These are phyloP conservation scores for Odontophorus gujanensis DNA, from an alignment of 2,113 vertebrate species.

Conservation along the genomic window DNA sequence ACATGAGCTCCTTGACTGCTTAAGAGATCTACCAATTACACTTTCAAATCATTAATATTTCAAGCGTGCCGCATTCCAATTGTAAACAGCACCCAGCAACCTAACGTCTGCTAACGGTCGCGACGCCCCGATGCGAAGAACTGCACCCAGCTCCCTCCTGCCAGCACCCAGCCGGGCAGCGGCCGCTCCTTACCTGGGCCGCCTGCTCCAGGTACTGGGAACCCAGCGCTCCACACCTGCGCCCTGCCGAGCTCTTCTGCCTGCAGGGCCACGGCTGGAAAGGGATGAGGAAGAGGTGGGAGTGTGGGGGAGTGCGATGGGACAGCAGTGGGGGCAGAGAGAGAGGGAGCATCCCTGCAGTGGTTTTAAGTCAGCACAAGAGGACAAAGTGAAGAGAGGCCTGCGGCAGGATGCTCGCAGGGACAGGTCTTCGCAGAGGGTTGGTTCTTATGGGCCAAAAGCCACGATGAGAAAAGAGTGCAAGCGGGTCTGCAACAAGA, in stretches of 20 bases:
- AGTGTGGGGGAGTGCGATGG: background rate
- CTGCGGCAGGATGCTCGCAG: background rate
- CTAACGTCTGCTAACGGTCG: background rate
- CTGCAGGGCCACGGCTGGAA: background rate
- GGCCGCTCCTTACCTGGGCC: constrained; percentile 47
- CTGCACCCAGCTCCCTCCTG: background rate
- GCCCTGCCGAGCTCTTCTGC: background rate
- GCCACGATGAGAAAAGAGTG: background rate
- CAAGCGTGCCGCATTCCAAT: constrained; percentile 71
- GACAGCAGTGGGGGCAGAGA: rapidly evolving
- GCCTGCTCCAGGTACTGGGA: constrained; percentile 31
- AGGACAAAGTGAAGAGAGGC: background rate
- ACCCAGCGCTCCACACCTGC: constrained; percentile 58
- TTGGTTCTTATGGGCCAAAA: background rate
- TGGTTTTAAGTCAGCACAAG: background rate
- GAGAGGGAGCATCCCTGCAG: background rate
- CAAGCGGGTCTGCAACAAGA: constrained; percentile 23
- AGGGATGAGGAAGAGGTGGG: background rate
- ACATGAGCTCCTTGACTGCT: constrained; percentile 71
- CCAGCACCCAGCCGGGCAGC: background rate
- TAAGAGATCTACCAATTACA: constrained; percentile 79
- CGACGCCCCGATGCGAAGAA: background rate
- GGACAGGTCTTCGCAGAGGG: background rate
- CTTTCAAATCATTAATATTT: constrained; percentile 79
- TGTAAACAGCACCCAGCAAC: constrained; percentile 64